Evolutionary conservation across 2,113 vertebrate genomes (phyloP).

Genomic region (Syrrhaptes paradoxus): DNA sequence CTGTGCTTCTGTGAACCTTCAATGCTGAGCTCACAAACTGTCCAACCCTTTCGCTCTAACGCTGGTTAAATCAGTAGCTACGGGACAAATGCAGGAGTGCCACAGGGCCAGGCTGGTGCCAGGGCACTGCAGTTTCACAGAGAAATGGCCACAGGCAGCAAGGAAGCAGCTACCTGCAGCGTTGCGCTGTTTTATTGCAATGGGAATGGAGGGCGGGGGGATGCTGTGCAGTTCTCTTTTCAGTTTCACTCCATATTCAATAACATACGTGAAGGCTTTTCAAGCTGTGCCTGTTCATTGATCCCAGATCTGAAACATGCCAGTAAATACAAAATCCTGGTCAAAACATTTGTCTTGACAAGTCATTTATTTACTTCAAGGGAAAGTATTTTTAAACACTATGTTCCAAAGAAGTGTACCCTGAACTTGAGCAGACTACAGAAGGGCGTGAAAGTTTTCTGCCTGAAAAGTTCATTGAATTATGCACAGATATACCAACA

Average conservation of each 20-base stretch:
- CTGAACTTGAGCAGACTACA: too few species aligned
- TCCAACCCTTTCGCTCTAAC: background rate
- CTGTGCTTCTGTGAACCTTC: rapidly evolving
- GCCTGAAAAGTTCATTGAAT: too few species aligned
- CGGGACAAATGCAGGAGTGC: background rate
- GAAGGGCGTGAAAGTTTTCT: too few species aligned
- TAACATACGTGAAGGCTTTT: background rate
- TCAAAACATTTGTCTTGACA: background rate
- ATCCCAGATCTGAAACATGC: background rate
- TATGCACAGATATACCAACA: too few species aligned
- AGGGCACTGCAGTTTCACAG: rapidly evolving
- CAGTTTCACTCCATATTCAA: background rate
- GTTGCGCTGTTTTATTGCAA: rapidly evolving
- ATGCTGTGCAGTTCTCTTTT: background rate
- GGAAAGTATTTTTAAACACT: too few species aligned
- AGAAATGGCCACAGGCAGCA: background rate
- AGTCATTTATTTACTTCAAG: too few species aligned
- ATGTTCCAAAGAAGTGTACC: too few species aligned
- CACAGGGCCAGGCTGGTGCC: background rate
- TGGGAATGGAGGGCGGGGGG: background rate
- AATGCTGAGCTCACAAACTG: background rate
- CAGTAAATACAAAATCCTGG: background rate
- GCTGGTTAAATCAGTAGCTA: background rate
- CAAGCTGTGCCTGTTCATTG: background rate
- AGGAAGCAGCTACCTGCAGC: background rate